Evolutionary conservation across 2,888 invertebrate genomes (phyloP).

Genomic region (Creontiades dilutus): DNA sequence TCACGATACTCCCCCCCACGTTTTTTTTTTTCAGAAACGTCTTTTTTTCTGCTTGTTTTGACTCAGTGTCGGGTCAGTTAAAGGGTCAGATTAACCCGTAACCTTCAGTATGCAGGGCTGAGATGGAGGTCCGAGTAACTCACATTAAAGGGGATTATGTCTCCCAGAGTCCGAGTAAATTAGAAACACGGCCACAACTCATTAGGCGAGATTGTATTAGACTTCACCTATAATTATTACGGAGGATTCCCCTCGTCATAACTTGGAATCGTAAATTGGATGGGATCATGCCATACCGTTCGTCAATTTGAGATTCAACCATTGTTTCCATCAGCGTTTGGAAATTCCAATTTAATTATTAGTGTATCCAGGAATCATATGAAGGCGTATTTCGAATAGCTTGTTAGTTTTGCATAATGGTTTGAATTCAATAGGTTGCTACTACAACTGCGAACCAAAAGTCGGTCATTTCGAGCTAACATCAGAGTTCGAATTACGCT

Average conservation of each 20-base stretch:
- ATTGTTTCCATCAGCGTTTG: conserved; percentile 14
- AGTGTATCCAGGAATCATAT: neutral
- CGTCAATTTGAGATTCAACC: conserved; percentile 22
- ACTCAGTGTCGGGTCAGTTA: conserved; percentile 11
- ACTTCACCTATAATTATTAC: conserved; percentile 31
- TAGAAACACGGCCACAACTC: conserved; percentile 33
- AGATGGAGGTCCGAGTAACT: neutral
- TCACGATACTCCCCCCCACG: neutral
- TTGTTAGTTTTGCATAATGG: neutral
- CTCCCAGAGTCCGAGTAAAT: conserved; percentile 15
- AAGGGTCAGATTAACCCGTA: conserved; percentile 16
- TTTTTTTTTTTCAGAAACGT: neutral
- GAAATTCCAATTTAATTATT: conserved; percentile 25
- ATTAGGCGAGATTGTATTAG: conserved; percentile 37
- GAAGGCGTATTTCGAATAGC: neutral
- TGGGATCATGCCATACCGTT: neutral
- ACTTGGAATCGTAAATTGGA: conserved; percentile 20
- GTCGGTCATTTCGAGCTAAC: neutral
- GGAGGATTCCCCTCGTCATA: neutral
- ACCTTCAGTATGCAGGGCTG: neutral
- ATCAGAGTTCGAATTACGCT: too few relatives aligned
- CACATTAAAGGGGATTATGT: neutral
- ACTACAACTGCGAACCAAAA: neutral
- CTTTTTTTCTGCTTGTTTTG: neutral
- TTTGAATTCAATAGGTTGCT: neutral